phyloP scores from a whole-genome alignment of 2,888 invertebrate genomes.

The Drosophila engyochracea region DNA sequence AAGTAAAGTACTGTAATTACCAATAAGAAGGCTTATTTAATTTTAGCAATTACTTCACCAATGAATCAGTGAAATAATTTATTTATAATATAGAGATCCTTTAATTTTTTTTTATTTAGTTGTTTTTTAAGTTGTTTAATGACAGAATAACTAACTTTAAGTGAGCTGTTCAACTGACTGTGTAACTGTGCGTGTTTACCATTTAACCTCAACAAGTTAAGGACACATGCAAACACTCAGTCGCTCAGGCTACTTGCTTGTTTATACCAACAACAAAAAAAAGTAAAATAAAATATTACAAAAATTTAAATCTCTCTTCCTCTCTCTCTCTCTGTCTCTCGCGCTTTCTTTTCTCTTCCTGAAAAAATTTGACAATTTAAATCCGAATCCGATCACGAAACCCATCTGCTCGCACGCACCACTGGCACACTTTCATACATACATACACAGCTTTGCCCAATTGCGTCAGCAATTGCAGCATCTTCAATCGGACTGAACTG shows the following conservation, averaged over 20 bases:
- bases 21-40: neutral
- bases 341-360: slow-evolving; percentile 48
- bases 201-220: slow-evolving; percentile 18
- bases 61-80: neutral
- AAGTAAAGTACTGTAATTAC: no score
- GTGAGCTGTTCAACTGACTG: slow-evolving; percentile 1
- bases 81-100: neutral
- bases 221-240: slow-evolving; percentile 15
- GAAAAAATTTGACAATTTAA: slow-evolving; percentile 41
- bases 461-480: slow-evolving; percentile 93
- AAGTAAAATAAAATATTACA: slow-evolving; percentile 10
- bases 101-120: neutral
- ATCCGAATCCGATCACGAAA: slow-evolving; percentile 18
- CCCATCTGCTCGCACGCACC: neutral
- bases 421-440: slow-evolving; percentile 35
- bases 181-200: neutral
- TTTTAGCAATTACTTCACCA: neutral
- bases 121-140: neutral
- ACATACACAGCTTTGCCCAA: slow-evolving; percentile 91
- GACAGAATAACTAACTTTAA: neutral
- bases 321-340: slow-evolving; percentile 1
- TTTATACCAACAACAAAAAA: neutral
- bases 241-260: neutral
- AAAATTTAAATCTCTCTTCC: slow-evolving; percentile 19
- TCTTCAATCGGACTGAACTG: slow-evolving; percentile 94